Evolutionary conservation across 2,113 vertebrate species (phyloP), one percentile per base, ranked within the genome.

Genomic region (Zosterops lateralis): DNA sequence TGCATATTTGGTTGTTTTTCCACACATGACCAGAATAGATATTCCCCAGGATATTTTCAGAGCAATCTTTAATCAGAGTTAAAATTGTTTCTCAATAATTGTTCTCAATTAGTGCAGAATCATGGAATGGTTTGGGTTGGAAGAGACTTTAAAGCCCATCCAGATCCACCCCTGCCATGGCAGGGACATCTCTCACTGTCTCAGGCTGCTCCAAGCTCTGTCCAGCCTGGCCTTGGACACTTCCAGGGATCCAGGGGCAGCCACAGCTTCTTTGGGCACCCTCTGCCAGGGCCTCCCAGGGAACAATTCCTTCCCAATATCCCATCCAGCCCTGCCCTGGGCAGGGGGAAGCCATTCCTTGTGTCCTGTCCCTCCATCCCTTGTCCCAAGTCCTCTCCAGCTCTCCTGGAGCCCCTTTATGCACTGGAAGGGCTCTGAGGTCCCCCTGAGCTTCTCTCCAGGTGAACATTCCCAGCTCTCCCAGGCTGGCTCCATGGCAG

Each of bases 1-100:
- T 26, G 32, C 1, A 0, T 40, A 9, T 57, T 53, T 61, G 22
- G 40, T 42, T 76, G 16, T 28, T 72, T 70, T n/a, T 36, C 51
- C 38, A 40, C 3, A 2, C 13, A 0, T 0, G 1, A 34, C 22
- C 7, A 1, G 32, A 62, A 58, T 0, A 26, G 38, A 19, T 18
- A 28, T n/a, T 62, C 34, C n/a, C 34, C 28, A 19, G 60, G 36
- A 17, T 57, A 3, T 58, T 78, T 66, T 40, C 53, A 48, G 34
- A 71, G 18, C 13, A 25, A 6, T 64, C 14, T 38, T 38, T 3
- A 65, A n/a, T 42, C 11, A 8, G 25, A 47, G 25, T 40, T 78
- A 4, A 32, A 72, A 12, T 53, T 13, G 17, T 32, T 84, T 83
- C 36, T 67, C 25, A n/a, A 0, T 57, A 50, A 50, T 66, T 75